Evolutionary conservation across 2,113 vertebrate genomes (phyloP).

Genomic region (Hiodon tergisus): DNA sequence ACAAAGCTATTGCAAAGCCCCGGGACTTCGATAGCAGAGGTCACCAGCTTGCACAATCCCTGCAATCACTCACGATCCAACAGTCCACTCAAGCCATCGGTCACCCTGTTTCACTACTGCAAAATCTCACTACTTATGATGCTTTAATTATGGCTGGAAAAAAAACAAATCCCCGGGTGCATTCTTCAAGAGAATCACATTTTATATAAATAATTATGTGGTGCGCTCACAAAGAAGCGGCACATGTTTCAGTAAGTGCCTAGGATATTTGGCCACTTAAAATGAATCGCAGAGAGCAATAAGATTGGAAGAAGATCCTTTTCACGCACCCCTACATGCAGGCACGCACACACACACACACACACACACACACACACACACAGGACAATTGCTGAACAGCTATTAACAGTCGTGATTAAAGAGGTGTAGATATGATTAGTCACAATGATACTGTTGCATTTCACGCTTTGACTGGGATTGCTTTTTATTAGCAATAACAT

Average conservation of each 20-base stretch:
- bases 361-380: not conserved
- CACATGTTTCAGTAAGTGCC: not conserved
- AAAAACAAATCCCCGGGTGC: conserved; percentile 52
- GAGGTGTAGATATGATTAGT: conserved; percentile 18
- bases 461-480: not conserved
- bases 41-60: not conserved
- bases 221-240: not conserved
- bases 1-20: not conserved
- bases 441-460: conserved; percentile 5
- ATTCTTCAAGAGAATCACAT: conserved; percentile 7
- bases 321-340: not conserved
- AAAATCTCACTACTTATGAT: conserved; percentile 48
- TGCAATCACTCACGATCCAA: not conserved
- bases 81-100: not conserved
- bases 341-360: conserved; percentile 3
- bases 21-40: not conserved
- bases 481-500: conserved; percentile 7
- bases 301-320: conserved; percentile 1
- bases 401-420: not conserved
- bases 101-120: conserved; percentile 25
- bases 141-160: conserved; percentile 59
- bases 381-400: not conserved
- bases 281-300: not conserved
- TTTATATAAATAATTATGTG: not conserved
- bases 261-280: not conserved